Conservation (phyloP, 2,888 invertebrate species). For the Pantelozetes paolii region DNA sequence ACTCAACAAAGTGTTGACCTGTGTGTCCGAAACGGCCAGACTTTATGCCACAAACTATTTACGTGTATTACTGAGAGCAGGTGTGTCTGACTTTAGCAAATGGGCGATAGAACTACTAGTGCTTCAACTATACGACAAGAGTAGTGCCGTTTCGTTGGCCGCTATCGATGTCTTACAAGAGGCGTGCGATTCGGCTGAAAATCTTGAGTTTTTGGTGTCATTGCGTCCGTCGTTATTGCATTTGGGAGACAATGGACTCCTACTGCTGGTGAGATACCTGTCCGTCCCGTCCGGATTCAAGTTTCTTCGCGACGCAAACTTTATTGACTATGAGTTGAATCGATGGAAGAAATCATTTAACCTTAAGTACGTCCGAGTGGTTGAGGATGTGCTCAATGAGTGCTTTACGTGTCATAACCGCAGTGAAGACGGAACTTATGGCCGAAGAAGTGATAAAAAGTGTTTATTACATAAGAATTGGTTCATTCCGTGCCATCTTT, state of each 20-base stretch:
- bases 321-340: slow-evolving; percentile 67
- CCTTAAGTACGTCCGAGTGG: slow-evolving; percentile 72
- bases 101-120: slow-evolving; percentile 85
- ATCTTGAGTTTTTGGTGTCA: slow-evolving; percentile 69
- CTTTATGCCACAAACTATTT: slow-evolving; percentile 89
- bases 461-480: slow-evolving; percentile 51
- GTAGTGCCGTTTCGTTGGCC: slow-evolving; percentile 70
- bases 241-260: slow-evolving; percentile 71
- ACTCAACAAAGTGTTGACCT: slow-evolving; percentile 47
- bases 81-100: slow-evolving; percentile 59
- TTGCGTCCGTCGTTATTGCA: slow-evolving; percentile 65
- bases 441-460: slow-evolving; percentile 60
- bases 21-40: slow-evolving; percentile 55
- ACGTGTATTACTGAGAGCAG: slow-evolving; percentile 69
- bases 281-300: slow-evolving; percentile 68
- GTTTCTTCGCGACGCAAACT: slow-evolving; percentile 61
- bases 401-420: slow-evolving; percentile 77
- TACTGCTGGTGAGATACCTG: slow-evolving; percentile 70
- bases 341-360: slow-evolving; percentile 62
- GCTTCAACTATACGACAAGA: slow-evolving; percentile 76
- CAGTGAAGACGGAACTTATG: slow-evolving; percentile 71
- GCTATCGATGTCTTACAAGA: slow-evolving; percentile 82
- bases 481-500: slow-evolving; percentile 69
- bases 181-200: slow-evolving; percentile 73
- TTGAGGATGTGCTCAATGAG: slow-evolving; percentile 83